Base-by-base conservation (phyloP, 2,113 vertebrate genomes). In the Lepus timidus region DNA sequence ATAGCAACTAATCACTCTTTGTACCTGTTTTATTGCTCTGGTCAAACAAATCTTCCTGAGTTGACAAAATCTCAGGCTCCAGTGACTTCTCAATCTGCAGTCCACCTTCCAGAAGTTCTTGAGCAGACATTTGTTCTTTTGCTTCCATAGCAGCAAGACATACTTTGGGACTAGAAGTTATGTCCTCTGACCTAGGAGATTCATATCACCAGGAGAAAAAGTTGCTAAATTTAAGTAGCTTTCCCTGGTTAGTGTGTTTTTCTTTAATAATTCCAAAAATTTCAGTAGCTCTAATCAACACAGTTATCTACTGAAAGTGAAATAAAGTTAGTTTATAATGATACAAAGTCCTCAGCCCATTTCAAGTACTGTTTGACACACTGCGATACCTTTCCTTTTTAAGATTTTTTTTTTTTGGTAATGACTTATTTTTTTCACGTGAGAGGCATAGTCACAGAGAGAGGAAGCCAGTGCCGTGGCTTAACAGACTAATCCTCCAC, bases 41-140 rank as follows among this genome's bases (percentile, higher is more conserved):
- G 0, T 99, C 98, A 96, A 99, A 99, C 97, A 99, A 95, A 91
- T 99, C 99, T 83, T 99, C 98, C 96, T 99, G 99, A 33, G 98
- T 99, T 71, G 99, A 99, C 83, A 98, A 95, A 81, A 99, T 78
- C 92, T 99, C 98, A 9, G 92, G 91, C 61, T 98, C 98, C 80
- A 98, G 96, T 85, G 94, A 91, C 80, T 97, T 94, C 87, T 97
- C 96, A 61, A 89, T 97, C 83, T 97, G 94, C 6, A 88, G 85
- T 89, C 75, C 97, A 98, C 97, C 4, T 98, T 98, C 94, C 98
- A 96, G 90, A 71, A 97, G 93, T 61, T 95, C 97, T 92, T 97
- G 98, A 94, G 97, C 88, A 86, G 93, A 95, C 0, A 76, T 89
- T 83, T 96, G 95, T 88, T 97, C 96, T 51, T 83, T 80, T 14